phyloP scores from a whole-genome alignment of 2,888 invertebrate genomes.

The Protophormia terraenovae region DNA sequence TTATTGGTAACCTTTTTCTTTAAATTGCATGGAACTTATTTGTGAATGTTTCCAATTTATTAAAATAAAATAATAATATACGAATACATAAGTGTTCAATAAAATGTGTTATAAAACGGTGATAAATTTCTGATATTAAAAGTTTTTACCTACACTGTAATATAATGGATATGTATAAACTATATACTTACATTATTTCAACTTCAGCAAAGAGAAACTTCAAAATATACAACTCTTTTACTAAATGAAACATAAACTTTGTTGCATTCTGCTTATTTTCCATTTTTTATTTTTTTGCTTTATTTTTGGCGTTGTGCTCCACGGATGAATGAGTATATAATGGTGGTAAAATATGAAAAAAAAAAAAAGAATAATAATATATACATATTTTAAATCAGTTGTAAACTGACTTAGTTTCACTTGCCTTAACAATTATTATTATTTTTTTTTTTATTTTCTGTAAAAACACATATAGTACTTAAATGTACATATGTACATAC shows the following conservation, averaged over 20 bases:
- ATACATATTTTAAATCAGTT: conserved; percentile 53
- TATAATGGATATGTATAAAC: too few relatives aligned
- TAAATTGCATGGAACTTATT: too few relatives aligned
- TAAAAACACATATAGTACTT: neutral
- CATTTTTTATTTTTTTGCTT: too few relatives aligned
- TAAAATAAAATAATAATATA: too few relatives aligned
- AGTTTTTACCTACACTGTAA: too few relatives aligned
- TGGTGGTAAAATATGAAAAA: too few relatives aligned
- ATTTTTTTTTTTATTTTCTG: neutral
- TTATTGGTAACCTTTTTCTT: too few relatives aligned
- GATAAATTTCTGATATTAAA: too few relatives aligned
- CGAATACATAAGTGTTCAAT: too few relatives aligned
- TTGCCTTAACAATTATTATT: neutral
- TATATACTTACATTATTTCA: neutral
- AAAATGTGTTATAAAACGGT: too few relatives aligned
- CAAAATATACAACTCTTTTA: neutral
- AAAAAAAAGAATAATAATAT: neutral
- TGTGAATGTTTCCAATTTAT: too few relatives aligned
- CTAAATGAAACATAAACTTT: conserved; percentile 7
- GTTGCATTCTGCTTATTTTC: neutral
- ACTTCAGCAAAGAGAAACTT: neutral
- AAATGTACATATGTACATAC: neutral
- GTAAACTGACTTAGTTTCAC: conserved; percentile 54
- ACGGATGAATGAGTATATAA: neutral
- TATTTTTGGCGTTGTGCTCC: neutral